Evolutionary conservation across 2,797 vertebrate genomes (phyloP).

Genomic region (Varecia variegata): DNA sequence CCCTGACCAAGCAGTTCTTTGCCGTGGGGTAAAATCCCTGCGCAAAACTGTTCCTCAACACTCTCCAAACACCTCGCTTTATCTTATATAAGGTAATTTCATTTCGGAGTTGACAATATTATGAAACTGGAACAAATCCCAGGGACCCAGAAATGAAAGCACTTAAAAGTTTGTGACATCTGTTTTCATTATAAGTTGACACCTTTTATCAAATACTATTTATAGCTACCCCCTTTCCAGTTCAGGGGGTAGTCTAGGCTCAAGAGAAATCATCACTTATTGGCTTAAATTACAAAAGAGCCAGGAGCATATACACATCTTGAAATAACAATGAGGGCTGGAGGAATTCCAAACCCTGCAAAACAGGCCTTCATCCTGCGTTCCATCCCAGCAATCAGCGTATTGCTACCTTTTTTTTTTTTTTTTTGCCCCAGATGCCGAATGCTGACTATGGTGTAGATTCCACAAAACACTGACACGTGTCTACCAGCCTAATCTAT

Average conservation of each 20-base stretch:
- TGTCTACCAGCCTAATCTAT: neutral
- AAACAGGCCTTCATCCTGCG: fast-evolving
- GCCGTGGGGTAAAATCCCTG: neutral
- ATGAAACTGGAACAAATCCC: constrained; percentile 66
- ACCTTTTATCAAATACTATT: constrained; percentile 58
- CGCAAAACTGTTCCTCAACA: neutral
- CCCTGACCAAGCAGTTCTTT: neutral
- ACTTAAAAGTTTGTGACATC: constrained; percentile 47
- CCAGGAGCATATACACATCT: no score
- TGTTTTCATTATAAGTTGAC: constrained; percentile 72
- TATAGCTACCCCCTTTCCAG: neutral
- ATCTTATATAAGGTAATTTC: constrained; percentile 36
- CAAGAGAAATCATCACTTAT: neutral
- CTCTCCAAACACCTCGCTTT: neutral
- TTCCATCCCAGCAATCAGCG: no score
- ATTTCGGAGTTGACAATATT: constrained; percentile 59
- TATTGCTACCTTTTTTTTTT: fast-evolving
- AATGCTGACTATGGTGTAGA: fast-evolving
- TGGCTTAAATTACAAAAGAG: neutral
- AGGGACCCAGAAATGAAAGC: constrained; percentile 35
- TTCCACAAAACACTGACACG: fast-evolving
- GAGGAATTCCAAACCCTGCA: neutral
- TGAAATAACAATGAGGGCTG: neutral
- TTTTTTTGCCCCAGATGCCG: neutral
- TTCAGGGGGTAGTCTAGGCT: neutral